phyloP scores from a whole-genome alignment of 1,140 invertebrate genomes.

The Drosophila cardini region DNA sequence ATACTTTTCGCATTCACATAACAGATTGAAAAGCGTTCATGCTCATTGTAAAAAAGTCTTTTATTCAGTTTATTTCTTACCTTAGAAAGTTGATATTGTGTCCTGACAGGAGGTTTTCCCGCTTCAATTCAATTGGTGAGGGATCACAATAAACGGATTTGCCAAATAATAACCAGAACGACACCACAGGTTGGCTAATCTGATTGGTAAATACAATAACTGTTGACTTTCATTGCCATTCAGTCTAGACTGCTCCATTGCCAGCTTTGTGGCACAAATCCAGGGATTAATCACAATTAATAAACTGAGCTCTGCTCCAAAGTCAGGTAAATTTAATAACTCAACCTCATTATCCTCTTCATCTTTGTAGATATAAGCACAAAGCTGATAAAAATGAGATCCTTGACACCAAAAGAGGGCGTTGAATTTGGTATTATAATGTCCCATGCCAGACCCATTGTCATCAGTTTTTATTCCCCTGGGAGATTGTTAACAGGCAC shows the following conservation, averaged over 20 bases:
- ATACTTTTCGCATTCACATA: constrained; percentile 28
- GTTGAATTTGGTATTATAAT: constrained; percentile 2
- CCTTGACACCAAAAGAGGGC: not conserved
- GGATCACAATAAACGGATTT: constrained; percentile 37
- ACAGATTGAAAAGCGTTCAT: constrained; percentile 35
- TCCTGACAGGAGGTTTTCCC: not conserved
- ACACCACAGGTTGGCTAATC: constrained; percentile 15
- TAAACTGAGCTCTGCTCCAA: constrained; percentile 1
- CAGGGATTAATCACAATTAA: constrained; percentile 26
- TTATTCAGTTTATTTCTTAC: constrained; percentile 9
- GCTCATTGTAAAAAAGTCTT: constrained; percentile 30
- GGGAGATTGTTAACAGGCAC: constrained; percentile 16
- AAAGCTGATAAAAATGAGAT: not conserved
- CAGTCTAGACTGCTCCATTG: not conserved
- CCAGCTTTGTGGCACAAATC: not conserved
- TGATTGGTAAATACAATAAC: no score
- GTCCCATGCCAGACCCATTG: constrained; percentile 11
- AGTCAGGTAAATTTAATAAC: not conserved
- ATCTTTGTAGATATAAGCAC: not conserved
- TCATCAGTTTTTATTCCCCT: constrained; percentile 23
- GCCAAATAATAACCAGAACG: constrained; percentile 15
- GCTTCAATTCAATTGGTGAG: constrained; percentile 9
- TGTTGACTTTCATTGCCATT: not conserved
- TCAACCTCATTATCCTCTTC: not conserved
- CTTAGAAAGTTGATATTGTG: constrained; percentile 1